Percentiles rank a stretch among this genome's conserved stretches.
phyloP scores from a whole-genome alignment of 2,113 vertebrate species.

The Zeus faber region DNA sequence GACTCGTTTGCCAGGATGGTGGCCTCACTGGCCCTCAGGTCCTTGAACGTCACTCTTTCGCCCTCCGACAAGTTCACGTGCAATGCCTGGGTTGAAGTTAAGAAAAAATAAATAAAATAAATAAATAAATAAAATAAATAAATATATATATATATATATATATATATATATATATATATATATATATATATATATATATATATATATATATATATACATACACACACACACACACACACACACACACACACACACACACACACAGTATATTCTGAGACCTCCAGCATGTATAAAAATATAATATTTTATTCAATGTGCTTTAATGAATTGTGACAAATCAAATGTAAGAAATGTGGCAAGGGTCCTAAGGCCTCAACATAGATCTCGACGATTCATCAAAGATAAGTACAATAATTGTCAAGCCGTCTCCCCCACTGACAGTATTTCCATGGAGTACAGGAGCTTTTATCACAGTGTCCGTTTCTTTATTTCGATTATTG shows the following conservation, averaged over 20 bases:
- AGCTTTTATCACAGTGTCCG: too few species aligned
- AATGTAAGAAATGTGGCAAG: slow-evolving; percentile 19
- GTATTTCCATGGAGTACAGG: background rate
- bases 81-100: slow-evolving; percentile 75
- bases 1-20: slow-evolving; percentile 89
- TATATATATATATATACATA: too few species aligned
- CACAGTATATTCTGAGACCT: too few species aligned
- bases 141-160: background rate
- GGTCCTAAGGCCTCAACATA: slow-evolving; percentile 16
- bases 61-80: slow-evolving; percentile 88
- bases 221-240: too few species aligned
- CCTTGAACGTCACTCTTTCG: slow-evolving; percentile 84
- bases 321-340: slow-evolving; percentile 1
- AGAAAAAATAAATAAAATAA: background rate
- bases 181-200: too few species aligned
- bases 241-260: too few species aligned
- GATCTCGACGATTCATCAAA: slow-evolving; percentile 28
- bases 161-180: too few species aligned
- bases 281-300: background rate
- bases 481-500: too few species aligned
- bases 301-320: slow-evolving; percentile 1
- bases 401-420: slow-evolving; percentile 31
- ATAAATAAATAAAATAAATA: too few species aligned
- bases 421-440: slow-evolving; percentile 25
- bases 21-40: slow-evolving; percentile 77